Percentiles rank a stretch among this genome's conserved stretches.
Evolutionary conservation across 2,113 vertebrate genomes (phyloP).

Genomic region (Dasyprocta punctata): DNA sequence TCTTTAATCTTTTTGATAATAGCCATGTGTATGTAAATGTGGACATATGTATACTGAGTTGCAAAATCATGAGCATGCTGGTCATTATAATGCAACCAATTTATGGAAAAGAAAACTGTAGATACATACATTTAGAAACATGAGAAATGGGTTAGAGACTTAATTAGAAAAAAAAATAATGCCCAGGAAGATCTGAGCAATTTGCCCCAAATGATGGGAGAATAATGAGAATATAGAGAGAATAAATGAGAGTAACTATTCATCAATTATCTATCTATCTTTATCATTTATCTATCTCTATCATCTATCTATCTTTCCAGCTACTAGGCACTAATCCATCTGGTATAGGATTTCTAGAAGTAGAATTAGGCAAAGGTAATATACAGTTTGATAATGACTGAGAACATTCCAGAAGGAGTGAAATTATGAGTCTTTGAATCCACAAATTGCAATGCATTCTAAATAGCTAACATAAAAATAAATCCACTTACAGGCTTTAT

Average conservation of each 20-base stretch:
- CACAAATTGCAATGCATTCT: constrained; percentile 25
- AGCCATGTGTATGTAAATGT: not conserved
- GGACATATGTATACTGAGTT: not conserved
- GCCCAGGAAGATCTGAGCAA: not conserved
- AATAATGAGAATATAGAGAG: not conserved
- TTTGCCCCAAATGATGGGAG: not conserved
- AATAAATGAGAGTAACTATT: not conserved
- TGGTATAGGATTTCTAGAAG: not conserved
- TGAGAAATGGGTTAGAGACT: not conserved
- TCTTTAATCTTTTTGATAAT: not conserved
- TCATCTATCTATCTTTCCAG: not conserved
- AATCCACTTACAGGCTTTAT: not conserved
- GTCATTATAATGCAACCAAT: not conserved
- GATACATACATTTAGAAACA: not conserved
- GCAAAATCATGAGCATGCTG: not conserved
- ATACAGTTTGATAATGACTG: not conserved
- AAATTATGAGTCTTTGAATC: not conserved
- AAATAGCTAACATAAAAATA: not conserved
- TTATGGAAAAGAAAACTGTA: constrained; percentile 1
- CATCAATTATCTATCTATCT: not conserved
- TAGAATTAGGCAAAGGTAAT: not conserved
- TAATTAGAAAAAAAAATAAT: not conserved
- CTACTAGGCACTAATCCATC: not conserved
- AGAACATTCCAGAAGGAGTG: constrained; percentile 3
- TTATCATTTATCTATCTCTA: not conserved